Evolutionary conservation across 1,140 invertebrate genomes (phyloP), one percentile per base, ranked within the genome.

Genomic region (Neodiprion fabricii): DNA sequence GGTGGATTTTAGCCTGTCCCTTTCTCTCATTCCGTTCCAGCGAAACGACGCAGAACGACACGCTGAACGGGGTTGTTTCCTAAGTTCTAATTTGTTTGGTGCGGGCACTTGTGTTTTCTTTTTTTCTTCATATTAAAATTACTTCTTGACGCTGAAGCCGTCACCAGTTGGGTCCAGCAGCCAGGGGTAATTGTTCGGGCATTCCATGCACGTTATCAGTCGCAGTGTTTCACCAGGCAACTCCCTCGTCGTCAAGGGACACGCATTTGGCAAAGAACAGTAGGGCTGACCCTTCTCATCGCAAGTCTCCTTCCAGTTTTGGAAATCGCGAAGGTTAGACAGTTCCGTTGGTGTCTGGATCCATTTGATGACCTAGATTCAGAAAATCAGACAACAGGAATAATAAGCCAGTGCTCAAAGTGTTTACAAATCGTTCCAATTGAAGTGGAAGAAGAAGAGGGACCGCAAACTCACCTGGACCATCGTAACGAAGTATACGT

Each of bases 181-280:
- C 96, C 96, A 98, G 47, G 97, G 97, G 85, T 98, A 98, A 86
- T 97, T 97, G 81, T 97, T 96, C 67, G 96, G 96, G 86, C 97
- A 98, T 86, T 97, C 96, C 94, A 97, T 96, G 87, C 97, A 98
- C 67, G 96, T 98, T 89, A 97, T 97, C 53, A 98, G 91, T 83
- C 96, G 93, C 23, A 97, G 91, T 48, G 95, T 98, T 88, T 98
- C 96, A 75, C 96, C 96, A 66, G 96, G 96, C 77, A 98, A 88
- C 89, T 98, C 96, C 77, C 96, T 90, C 67, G 96, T 97, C 8
- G 93, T 97, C 77, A 98, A 87, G 1, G 95, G 94, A 85, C 96
- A 98, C 47, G 95, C 93, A 83, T 98, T 98, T 72, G 96, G 96
- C 73, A 97, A 85, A 2, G 96, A 97, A 84, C 96, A 98, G 91